Conservation (phyloP, 2,888 invertebrate genomes). For the Parnassius apollo region DNA sequence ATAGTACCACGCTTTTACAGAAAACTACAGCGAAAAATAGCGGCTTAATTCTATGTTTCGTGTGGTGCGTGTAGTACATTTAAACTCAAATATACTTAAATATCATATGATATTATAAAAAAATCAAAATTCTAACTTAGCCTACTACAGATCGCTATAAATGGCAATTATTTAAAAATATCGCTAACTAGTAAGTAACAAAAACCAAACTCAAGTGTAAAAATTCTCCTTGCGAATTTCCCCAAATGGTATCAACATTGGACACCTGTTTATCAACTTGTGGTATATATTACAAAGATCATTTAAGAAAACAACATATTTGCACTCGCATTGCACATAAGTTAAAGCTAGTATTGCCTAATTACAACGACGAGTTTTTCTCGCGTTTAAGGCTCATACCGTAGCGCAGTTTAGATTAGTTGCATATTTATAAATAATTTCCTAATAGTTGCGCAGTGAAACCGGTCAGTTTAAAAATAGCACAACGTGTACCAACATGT, state of each 20-base stretch:
- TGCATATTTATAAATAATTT: conserved; percentile 16
- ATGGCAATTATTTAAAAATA: background rate
- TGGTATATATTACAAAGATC: conserved; percentile 14
- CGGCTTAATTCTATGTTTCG: too few relatives aligned
- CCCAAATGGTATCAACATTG: conserved; percentile 14
- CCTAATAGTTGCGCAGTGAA: conserved; percentile 19
- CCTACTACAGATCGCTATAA: too few relatives aligned
- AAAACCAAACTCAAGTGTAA: background rate
- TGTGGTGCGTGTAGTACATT: too few relatives aligned
- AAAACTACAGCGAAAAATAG: too few relatives aligned
- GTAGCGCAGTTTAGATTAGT: background rate
- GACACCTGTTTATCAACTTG: conserved; percentile 13
- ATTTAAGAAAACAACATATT: conserved; percentile 12
- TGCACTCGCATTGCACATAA: conserved; percentile 10
- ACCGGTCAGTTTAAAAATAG: conserved; percentile 10
- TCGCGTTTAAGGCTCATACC: conserved; percentile 6
- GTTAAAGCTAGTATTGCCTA: conserved; percentile 9
- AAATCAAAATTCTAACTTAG: too few relatives aligned
- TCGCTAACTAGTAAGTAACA: background rate
- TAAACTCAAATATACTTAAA: too few relatives aligned
- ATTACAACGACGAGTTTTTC: background rate
- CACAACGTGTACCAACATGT: background rate
- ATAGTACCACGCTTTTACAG: too few relatives aligned
- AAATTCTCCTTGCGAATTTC: conserved; percentile 10
- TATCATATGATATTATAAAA: too few relatives aligned